These are phyloP conservation scores for Vireo griseus DNA, from an alignment of 2,797 vertebrate genomes.

Conservation along the genomic window DNA sequence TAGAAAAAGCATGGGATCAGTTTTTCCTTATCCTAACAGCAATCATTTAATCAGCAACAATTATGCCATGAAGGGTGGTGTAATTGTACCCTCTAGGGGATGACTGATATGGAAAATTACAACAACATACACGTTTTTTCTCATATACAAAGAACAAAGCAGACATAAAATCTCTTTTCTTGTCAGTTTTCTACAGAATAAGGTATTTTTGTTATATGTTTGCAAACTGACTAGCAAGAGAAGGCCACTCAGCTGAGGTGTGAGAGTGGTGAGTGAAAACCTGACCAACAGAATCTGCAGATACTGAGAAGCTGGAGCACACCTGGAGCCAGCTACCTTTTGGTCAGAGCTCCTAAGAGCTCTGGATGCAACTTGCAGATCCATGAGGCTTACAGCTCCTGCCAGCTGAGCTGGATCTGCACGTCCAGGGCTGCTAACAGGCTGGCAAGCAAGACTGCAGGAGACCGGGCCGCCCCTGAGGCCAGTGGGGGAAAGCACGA, in stretches of 20 bases:
- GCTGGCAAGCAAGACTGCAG: not conserved
- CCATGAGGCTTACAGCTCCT: not conserved
- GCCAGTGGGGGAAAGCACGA: not conserved
- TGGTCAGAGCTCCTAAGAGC: not conserved
- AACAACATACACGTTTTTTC: not conserved
- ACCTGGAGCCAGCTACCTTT: not conserved
- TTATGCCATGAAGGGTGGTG: not conserved
- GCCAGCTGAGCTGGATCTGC: not conserved
- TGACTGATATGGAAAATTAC: not conserved
- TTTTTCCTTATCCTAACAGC: not conserved
- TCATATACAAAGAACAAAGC: not conserved
- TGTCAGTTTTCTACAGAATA: not conserved
- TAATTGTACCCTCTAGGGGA: not conserved
- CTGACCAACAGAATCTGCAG: not conserved
- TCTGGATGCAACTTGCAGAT: not conserved
- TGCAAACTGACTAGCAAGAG: not conserved
- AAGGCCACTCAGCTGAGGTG: not conserved
- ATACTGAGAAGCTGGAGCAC: not conserved
- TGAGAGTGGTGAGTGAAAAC: not conserved
- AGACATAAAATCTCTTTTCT: not conserved
- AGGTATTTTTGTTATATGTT: not conserved
- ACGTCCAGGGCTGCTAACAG: not conserved
- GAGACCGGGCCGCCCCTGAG: not conserved
- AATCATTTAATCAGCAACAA: not conserved
- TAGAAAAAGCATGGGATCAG: not conserved